Conservation (phyloP, 2,888 invertebrate species). For the Pteria penguin region DNA sequence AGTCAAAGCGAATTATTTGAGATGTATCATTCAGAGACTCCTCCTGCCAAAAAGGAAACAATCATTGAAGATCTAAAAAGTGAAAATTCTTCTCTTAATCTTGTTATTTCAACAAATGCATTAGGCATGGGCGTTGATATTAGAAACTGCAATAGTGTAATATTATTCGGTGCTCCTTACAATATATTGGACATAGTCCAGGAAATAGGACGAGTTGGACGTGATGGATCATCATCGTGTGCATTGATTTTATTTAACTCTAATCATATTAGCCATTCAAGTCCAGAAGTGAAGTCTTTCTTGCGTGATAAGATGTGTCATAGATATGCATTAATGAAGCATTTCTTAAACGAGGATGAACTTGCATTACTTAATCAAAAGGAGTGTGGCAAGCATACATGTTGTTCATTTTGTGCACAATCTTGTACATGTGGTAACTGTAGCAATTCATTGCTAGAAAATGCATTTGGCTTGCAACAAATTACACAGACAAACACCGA, state of each 20-base stretch:
- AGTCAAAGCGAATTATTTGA: not conserved
- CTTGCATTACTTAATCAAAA: not conserved
- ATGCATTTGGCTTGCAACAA: too few relatives aligned
- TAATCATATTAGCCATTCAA: not conserved
- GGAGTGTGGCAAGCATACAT: slow-evolving; percentile 7
- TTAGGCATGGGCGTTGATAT: slow-evolving; percentile 40
- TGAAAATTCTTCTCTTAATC: not conserved
- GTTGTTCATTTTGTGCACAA: slow-evolving; percentile 26
- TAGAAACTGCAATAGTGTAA: slow-evolving; percentile 12
- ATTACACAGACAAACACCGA: too few relatives aligned
- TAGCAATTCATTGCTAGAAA: too few relatives aligned
- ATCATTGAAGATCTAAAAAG: slow-evolving; percentile 15
- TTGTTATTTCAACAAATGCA: slow-evolving; percentile 41
- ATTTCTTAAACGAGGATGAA: slow-evolving; percentile 4
- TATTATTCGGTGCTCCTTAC: slow-evolving; percentile 33
- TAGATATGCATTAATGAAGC: not conserved
- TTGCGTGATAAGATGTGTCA: not conserved
- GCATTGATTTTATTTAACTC: slow-evolving; percentile 21
- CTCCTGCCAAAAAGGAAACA: slow-evolving; percentile 17
- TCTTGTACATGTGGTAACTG: slow-evolving; percentile 25
- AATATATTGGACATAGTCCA: slow-evolving; percentile 34
- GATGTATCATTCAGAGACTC: slow-evolving; percentile 45
- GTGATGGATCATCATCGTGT: slow-evolving; percentile 15
- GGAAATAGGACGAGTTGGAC: slow-evolving; percentile 34
- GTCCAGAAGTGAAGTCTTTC: not conserved